phyloP scores from a whole-genome alignment of 2,113 vertebrate species.

The Lepisosteus osseus region DNA sequence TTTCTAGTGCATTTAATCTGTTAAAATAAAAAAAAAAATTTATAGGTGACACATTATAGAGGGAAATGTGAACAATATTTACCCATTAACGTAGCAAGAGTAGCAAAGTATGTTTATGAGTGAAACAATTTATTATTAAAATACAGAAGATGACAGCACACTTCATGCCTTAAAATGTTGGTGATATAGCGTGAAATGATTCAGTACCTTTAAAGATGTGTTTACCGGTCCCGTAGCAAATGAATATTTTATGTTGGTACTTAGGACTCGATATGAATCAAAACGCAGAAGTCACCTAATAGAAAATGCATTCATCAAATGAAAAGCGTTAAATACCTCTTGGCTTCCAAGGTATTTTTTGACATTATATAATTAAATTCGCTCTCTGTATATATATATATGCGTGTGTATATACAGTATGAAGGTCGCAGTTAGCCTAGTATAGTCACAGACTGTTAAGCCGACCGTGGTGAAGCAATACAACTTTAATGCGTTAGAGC shows the following conservation, averaged over 20 bases:
- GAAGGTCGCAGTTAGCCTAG: background rate
- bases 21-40: too few species aligned
- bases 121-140: constrained; percentile 68
- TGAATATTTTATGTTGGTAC: constrained; percentile 80
- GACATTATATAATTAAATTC: background rate
- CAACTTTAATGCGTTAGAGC: background rate
- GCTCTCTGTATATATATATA: background rate
- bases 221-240: constrained; percentile 76
- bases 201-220: constrained; percentile 69
- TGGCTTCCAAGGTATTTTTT: background rate
- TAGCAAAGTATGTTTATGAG: constrained; percentile 59
- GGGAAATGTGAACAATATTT: constrained; percentile 49
- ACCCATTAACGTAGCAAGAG: constrained; percentile 60
- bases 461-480: background rate
- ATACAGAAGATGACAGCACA: constrained; percentile 43
- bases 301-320: constrained; percentile 17
- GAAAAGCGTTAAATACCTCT: background rate
- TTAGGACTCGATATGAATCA: constrained; percentile 37
- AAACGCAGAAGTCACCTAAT: constrained; percentile 11
- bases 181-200: constrained; percentile 69
- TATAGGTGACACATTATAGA: too few species aligned
- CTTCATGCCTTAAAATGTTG: constrained; percentile 64
- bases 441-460: background rate
- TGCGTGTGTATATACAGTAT: too few species aligned
- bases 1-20: too few species aligned